Evolutionary conservation across 2,888 invertebrate genomes (phyloP), one percentile per base, ranked within the genome.

Genomic region (Chalcis sispes): DNA sequence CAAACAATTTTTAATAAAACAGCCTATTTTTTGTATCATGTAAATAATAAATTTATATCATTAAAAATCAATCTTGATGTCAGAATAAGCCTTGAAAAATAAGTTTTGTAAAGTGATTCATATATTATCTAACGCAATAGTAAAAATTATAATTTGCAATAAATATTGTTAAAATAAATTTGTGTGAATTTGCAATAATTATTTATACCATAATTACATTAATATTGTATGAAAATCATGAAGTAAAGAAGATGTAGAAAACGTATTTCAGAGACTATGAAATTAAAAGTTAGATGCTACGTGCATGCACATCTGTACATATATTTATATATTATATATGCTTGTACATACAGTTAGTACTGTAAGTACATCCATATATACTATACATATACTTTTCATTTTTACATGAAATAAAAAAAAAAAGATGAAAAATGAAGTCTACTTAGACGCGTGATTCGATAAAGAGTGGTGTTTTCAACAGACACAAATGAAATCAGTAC

Each of bases 271-370:
- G 15, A 61, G 52, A 75, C 23, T 25, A 27, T 61, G 25, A 76
- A 72, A 76, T 61, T 62, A 54, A 65, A 67, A 48, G 40, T 40
- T 29, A 59, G 36, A 61, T 52, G 29, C 59, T 62, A 40, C 52
- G 54, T 76, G 70, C 58, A 40, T 58, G 70, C 40, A 58, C 62
- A 10, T 18, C 52, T 69, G 61, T 65, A 52, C 18, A 62, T 77
- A 78, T 77, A 80, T 80, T 79, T 76, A 77, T 79, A 79, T 79
- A 78, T 59, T 29, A 79, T 70, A 50, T 78, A 77, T 78, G 79
- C 79, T 77, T 64, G 75, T 77, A 79, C 76, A 79, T 79, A 80
- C 4, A 36, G 20, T 13, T 65, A 1, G n/a, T 0, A 48, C 27
- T 61, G 36, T 64, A 50, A 56, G 13, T 69, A 40, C 27, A 56